A percentile compares a stretch with the other conserved stretches of the same genome.
Conservation (phyloP, 2,888 invertebrate species). For the Drosophila neonasuta region DNA sequence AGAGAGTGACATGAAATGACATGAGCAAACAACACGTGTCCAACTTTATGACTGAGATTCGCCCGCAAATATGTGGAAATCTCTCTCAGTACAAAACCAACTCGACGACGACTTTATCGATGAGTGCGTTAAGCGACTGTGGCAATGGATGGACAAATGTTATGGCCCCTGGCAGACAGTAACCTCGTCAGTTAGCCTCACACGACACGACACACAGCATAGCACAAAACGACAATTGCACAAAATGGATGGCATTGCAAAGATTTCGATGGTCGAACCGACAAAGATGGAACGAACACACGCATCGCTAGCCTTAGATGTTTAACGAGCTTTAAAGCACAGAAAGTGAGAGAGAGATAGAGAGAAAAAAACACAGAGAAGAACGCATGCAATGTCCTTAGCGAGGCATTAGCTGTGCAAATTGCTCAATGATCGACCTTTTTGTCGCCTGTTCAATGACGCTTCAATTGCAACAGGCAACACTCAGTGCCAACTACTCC, state of each 20-base stretch:
- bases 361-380: neutral
- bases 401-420: constrained; percentile 46
- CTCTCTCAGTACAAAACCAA: constrained; percentile 39
- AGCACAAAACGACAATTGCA: constrained; percentile 52
- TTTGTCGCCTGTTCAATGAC: constrained; percentile 68
- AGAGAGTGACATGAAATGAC: neutral
- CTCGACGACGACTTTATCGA: neutral
- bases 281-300: constrained; percentile 37
- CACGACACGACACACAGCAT: neutral
- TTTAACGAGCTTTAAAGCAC: constrained; percentile 11
- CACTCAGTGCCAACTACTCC: constrained; percentile 4
- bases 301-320: constrained; percentile 1
- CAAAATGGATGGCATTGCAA: constrained; percentile 54
- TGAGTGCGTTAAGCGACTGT: constrained; percentile 41
- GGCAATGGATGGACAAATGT: constrained; percentile 31
- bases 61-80: constrained; percentile 71
- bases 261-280: constrained; percentile 42
- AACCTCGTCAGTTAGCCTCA: neutral
- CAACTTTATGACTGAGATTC: constrained; percentile 68
- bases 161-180: constrained; percentile 28
- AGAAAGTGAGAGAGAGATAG: neutral
- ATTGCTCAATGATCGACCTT: constrained; percentile 54
- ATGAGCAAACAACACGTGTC: constrained; percentile 59
- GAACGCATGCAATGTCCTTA: constrained; percentile 27
- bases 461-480: constrained; percentile 50